These are phyloP conservation scores for Phrynosoma blainvillii DNA, from an alignment of 2,113 vertebrate genomes.

Conservation along the genomic window DNA sequence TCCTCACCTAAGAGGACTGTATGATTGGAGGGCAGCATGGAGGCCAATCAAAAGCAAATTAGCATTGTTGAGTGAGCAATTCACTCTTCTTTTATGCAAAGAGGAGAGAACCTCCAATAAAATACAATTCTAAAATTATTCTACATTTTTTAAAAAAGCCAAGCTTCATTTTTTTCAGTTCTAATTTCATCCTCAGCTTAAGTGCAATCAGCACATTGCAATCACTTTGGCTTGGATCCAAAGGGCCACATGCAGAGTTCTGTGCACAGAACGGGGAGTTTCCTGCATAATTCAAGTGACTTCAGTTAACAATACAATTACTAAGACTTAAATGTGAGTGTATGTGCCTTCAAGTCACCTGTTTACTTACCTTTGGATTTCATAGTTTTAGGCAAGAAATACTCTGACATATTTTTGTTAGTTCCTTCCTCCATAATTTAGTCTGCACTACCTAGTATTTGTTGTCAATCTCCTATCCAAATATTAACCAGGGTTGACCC, in stretches of 20 bases:
- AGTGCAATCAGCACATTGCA: not conserved
- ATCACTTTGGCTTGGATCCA: not conserved
- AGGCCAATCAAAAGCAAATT: not conserved
- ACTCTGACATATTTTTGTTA: no score
- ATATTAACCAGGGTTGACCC: no score
- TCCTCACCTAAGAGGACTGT: not conserved
- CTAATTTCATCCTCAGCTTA: not conserved
- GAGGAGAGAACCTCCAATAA: no score
- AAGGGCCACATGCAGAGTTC: not conserved
- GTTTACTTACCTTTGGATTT: no score
- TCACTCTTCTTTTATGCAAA: not conserved
- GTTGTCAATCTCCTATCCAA: no score
- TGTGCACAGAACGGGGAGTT: not conserved
- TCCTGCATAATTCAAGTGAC: not conserved
- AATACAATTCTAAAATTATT: not conserved
- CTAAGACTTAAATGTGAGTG: no score
- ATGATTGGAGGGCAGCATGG: not conserved
- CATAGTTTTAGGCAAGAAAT: no score
- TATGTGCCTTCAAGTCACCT: not conserved
- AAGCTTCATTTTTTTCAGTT: not conserved
- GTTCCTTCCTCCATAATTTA: no score
- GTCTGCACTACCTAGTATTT: no score
- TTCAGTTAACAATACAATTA: not conserved
- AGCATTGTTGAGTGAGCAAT: not conserved
- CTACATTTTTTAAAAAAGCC: not conserved